phyloP scores from a whole-genome alignment of 2,888 invertebrate species.

The Carcina quercana region DNA sequence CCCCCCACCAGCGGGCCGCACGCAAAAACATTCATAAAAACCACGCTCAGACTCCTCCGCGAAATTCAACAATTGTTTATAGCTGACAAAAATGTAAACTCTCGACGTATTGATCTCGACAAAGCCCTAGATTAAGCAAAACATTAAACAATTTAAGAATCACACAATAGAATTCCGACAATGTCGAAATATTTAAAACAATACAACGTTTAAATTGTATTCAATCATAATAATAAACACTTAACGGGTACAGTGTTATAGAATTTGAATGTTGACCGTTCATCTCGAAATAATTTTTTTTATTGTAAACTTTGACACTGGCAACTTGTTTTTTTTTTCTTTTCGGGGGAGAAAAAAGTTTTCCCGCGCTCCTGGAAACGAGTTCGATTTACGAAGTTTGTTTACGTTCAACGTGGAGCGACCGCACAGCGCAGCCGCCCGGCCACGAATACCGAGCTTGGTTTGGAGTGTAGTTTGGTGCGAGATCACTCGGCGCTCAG shows the following conservation, averaged over 20 bases:
- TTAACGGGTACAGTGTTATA: constrained; percentile 41
- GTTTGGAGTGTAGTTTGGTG: no score
- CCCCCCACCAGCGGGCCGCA: constrained; percentile 56
- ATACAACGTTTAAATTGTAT: constrained; percentile 56
- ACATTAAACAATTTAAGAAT: constrained; percentile 59
- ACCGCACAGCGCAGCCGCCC: constrained; percentile 60
- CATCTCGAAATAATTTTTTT: no score
- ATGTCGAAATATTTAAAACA: constrained; percentile 65
- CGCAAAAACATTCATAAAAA: constrained; percentile 74
- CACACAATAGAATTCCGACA: constrained; percentile 60
- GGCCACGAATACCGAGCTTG: constrained; percentile 56
- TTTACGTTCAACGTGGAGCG: constrained; percentile 41
- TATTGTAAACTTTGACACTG: no score
- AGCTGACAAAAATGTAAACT: constrained; percentile 57
- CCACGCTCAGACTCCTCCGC: constrained; percentile 57
- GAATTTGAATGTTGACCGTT: constrained; percentile 36
- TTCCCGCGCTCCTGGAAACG: constrained; percentile 59
- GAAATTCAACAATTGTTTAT: constrained; percentile 69
- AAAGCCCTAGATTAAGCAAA: constrained; percentile 49
- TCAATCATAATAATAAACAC: constrained; percentile 62
- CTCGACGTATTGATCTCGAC: constrained; percentile 43
- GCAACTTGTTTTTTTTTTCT: no score
- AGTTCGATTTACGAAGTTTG: constrained; percentile 27
- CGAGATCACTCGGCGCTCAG: constrained; percentile 19
- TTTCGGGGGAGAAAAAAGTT: no score